Base-by-base conservation (phyloP, 1,140 invertebrate genomes). In the Coenobita brevimanus region DNA sequence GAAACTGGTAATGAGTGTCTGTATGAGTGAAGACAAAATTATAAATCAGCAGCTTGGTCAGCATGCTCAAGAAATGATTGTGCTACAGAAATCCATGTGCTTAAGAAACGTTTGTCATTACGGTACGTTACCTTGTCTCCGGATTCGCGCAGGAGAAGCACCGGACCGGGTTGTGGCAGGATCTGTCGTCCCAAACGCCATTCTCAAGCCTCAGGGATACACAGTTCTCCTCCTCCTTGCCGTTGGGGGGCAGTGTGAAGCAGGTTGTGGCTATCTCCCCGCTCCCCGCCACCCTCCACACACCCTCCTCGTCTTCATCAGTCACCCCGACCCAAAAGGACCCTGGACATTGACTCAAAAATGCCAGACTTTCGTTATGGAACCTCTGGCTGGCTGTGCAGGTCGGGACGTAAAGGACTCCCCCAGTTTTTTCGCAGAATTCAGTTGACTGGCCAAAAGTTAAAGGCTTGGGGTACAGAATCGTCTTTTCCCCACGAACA, bases 311-410 rank as follows among this genome's bases (percentile, higher is more conserved):
- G 2, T 6, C 64, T 15, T 43, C 67, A 30, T 83, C 81, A 6
- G 81, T 50, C 24, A 83, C 36, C 17, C 81, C 81, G 3, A 83
- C 43, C 81, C 81, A 83, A 43, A 83, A 83, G 2, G 81, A 83
- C 15, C 73, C 33, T 21, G 67, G 81, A 27, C 81, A 83, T 15
- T 57, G 21, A n/a, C 38, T 54, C 0, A 41, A 43, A 33, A 83
- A 83, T 43, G 21, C 64, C 13, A 73, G 50, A 38, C 64, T 71
- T 15, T 41, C 62, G 24, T 83, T 73, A 36, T 73, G 69, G 38
- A 83, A 33, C 10, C 15, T 27, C 43, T 64, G 10, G 24, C 21
- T 50, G 1, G 41, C 67, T 21, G 15, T 15, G n/a, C 81, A 83
- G 24, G 81, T 41, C 8, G 81, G 81, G 21, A 67, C 10, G 17